Evolutionary conservation across 2,888 invertebrate species (phyloP).

Genomic region (Amphimallon solstitiale): DNA sequence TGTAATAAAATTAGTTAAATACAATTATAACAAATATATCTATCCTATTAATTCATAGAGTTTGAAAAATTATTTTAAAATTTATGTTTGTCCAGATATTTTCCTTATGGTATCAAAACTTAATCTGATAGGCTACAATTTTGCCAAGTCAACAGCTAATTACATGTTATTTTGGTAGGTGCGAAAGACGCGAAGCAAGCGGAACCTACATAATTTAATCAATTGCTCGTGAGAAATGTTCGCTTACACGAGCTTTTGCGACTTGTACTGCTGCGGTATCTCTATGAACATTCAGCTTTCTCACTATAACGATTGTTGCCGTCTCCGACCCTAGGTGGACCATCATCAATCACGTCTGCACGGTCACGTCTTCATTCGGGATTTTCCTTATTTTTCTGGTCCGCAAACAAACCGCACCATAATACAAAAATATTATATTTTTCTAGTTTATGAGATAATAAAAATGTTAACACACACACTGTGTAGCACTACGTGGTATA

Average conservation of each 20-base stretch:
- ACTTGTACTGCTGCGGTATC: constrained; percentile 12
- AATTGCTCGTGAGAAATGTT: constrained; percentile 32
- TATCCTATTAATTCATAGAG: too few relatives aligned
- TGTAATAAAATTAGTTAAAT: too few relatives aligned
- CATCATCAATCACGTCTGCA: constrained; percentile 30
- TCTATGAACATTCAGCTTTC: constrained; percentile 9
- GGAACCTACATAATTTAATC: constrained; percentile 26
- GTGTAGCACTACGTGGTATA: background rate
- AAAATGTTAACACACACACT: constrained; percentile 22
- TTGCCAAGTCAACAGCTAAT: too few relatives aligned
- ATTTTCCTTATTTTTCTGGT: constrained; percentile 30
- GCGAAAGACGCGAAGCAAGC: background rate
- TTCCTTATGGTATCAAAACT: too few relatives aligned
- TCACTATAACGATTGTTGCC: constrained; percentile 13
- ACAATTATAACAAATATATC: too few relatives aligned
- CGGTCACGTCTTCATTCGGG: constrained; percentile 30
- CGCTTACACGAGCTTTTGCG: constrained; percentile 9
- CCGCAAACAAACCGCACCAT: constrained; percentile 24
- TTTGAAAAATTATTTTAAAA: too few relatives aligned
- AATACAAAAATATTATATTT: constrained; percentile 34
- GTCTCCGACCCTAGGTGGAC: constrained; percentile 13
- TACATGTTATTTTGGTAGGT: too few relatives aligned
- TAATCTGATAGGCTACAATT: too few relatives aligned
- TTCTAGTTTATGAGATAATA: constrained; percentile 32
- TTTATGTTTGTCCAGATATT: too few relatives aligned